Base-by-base conservation (phyloP, 2,113 vertebrate genomes). In the Cichladusa arquata region DNA sequence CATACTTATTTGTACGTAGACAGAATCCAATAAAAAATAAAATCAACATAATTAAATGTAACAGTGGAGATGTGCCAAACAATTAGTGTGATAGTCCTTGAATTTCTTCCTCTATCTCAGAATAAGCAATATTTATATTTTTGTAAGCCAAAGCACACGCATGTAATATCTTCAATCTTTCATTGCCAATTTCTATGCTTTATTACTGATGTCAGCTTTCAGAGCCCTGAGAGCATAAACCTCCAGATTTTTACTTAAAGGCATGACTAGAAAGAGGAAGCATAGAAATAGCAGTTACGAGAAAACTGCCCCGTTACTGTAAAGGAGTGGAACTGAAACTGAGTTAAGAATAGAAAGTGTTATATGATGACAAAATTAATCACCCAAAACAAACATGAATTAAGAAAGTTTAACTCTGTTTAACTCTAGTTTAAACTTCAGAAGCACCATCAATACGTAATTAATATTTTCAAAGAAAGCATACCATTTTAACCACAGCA, bases 271-370 rank as follows among this genome's bases (percentile, higher is more conserved):
- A 94, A 94, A 23, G 61, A 74, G 60, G 73, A 88, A 86, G 64
- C 11, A 38, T 0, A 42, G 47, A 73, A 44, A 34, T 0, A 18
- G 45, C 17, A 78, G 34, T 57, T 79, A 31, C 0, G 19, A 76
- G 48, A 67, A 94, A 91, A 76, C 5, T 23, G 12, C 14, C 15
- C 51, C 53, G 23, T 48, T 72, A 42, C 44, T 73, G 47, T 42
- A 91, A 66, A 70, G 14, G 9, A 70, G 34, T 38, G 34, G 58
- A 95, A 94, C 23, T 42, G 72, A 95, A 96, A 88, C 67, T 22
- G 77, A 69, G 44, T 71, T 18, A 82, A 76, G 60, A 53, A 61
- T 23, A 72, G 19, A 51, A 88, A 90, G 18, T 11, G 15, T 20
- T 53, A 31, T 16, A 69, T 9, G 15, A 60, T 18, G 19, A 54